Conservation (phyloP, 2,888 invertebrate genomes). For the Aphidoletes aphidimyza region DNA sequence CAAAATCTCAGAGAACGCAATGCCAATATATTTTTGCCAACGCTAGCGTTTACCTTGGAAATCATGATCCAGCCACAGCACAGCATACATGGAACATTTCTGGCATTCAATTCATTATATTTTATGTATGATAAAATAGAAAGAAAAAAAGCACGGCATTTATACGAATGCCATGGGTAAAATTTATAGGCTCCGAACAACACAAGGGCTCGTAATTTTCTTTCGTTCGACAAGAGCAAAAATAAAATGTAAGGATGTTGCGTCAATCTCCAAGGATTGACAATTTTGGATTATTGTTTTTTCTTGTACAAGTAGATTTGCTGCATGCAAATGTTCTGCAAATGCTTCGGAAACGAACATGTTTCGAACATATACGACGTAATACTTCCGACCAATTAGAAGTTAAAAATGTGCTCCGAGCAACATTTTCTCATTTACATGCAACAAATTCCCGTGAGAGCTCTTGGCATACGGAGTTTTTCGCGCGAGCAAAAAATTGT, state of each 20-base stretch:
- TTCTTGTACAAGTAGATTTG: background rate
- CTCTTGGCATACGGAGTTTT: background rate
- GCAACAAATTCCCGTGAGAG: background rate
- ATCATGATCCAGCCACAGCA: background rate
- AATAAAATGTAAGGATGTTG: background rate
- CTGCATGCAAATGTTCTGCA: no score
- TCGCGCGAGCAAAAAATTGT: no score
- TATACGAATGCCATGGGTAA: background rate
- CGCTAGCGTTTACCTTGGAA: background rate
- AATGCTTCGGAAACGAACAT: background rate
- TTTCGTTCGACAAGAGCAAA: background rate
- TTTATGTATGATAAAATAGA: background rate
- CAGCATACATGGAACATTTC: background rate
- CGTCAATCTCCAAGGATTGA: background rate
- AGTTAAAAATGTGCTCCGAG: background rate
- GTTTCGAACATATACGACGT: background rate
- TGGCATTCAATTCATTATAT: background rate
- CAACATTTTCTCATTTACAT: background rate
- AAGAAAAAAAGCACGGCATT: background rate
- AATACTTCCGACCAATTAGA: constrained; percentile 22
- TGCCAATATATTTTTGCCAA: constrained; percentile 8
- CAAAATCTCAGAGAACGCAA: background rate
- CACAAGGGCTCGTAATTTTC: background rate
- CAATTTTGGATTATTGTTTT: background rate
- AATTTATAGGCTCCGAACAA: background rate